Conservation (phyloP, 1,140 invertebrate species). For the Sinella curviseta region DNA sequence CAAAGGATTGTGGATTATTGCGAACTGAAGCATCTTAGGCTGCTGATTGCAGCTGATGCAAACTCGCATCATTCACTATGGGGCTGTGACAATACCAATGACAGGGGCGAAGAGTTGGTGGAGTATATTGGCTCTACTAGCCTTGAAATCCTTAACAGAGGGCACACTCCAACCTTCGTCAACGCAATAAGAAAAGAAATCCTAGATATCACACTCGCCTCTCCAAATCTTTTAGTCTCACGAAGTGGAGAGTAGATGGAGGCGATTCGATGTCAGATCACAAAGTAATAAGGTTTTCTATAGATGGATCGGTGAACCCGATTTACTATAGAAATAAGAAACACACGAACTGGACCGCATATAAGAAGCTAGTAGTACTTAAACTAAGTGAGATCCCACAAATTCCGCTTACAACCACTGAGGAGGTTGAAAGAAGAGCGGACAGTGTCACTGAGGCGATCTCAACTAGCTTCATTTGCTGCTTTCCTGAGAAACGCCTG, state of each 20-base stretch:
- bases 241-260: background rate
- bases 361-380: background rate
- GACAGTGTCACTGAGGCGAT: background rate
- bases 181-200: constrained; percentile 21
- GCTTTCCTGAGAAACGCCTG: background rate
- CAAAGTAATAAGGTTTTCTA: background rate
- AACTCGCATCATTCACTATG: constrained; percentile 30
- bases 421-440: background rate
- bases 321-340: background rate
- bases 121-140: background rate
- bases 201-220: constrained; percentile 25
- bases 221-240: background rate
- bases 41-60: constrained; percentile 29
- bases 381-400: background rate
- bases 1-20: constrained; percentile 19
- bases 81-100: constrained; percentile 25
- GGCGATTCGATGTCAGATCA: constrained; percentile 14
- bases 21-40: background rate
- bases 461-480: background rate
- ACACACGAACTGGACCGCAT: background rate
- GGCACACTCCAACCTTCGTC: constrained; percentile 27
- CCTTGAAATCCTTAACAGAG: constrained; percentile 15
- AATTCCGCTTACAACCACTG: background rate
- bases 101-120: constrained; percentile 22
- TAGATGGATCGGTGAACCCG: background rate